These are phyloP conservation scores for Hucho hucho DNA, from an alignment of 2,113 vertebrate species.

Conservation along the genomic window DNA sequence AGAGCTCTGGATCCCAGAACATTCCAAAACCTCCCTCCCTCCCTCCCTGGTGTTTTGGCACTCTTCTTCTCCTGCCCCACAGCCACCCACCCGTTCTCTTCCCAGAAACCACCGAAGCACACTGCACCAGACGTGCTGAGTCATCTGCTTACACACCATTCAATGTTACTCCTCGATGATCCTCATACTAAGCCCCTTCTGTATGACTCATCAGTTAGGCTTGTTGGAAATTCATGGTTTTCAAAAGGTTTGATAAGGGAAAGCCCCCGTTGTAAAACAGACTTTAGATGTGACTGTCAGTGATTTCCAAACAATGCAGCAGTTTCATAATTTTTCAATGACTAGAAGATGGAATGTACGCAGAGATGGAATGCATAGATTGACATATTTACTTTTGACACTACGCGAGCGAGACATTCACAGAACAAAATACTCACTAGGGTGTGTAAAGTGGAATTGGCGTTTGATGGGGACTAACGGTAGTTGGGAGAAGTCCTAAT, in stretches of 20 bases:
- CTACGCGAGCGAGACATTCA: constrained; percentile 1
- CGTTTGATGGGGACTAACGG: constrained; percentile 2
- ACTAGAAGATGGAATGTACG: not conserved
- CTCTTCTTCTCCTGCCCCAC: constrained; percentile 23
- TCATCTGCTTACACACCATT: constrained; percentile 34
- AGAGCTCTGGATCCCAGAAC: constrained; percentile 47
- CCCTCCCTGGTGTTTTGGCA: constrained; percentile 31
- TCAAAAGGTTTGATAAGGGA: constrained; percentile 13
- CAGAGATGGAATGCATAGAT: not conserved
- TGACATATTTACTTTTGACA: constrained; percentile 14
- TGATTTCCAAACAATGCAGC: too few relatives aligned
- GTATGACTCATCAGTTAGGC: constrained; percentile 8
- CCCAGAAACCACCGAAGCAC: constrained; percentile 33
- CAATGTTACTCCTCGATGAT: not conserved
- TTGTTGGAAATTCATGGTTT: not conserved
- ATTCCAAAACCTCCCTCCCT: constrained; percentile 32
- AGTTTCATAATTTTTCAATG: too few relatives aligned
- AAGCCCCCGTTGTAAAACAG: constrained; percentile 2
- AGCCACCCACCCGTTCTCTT: constrained; percentile 23
- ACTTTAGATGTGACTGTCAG: not conserved
- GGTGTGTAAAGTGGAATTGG: constrained; percentile 16
- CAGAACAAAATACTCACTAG: not conserved
- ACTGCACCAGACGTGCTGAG: constrained; percentile 45
- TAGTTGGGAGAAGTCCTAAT: constrained; percentile 1
- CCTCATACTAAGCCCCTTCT: not conserved